These are phyloP conservation scores for Argentina silus DNA, from an alignment of 2,797 vertebrate genomes.

Conservation along the genomic window DNA sequence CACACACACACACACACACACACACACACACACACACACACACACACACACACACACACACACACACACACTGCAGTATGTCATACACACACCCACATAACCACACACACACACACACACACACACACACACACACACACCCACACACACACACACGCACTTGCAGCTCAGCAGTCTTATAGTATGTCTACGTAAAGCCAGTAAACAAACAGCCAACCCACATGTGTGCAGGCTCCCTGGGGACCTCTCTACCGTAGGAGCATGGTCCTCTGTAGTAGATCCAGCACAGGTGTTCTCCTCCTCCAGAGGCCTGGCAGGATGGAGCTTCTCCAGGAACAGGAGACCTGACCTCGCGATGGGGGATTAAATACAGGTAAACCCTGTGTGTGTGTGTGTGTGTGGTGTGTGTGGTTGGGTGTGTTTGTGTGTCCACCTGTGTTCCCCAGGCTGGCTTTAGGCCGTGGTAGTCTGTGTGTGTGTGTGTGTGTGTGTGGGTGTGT, in stretches of 20 bases:
- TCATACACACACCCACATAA: too few relatives aligned
- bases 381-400: background rate
- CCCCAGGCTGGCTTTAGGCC: too few relatives aligned
- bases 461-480: too few relatives aligned
- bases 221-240: constrained; percentile 42
- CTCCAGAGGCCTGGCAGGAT: constrained; percentile 34
- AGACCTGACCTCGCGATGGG: constrained; percentile 63
- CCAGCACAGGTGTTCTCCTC: constrained; percentile 66
- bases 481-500: too few relatives aligned
- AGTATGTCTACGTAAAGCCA: constrained; percentile 48
- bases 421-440: too few relatives aligned
- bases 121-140: too few relatives aligned
- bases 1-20: constrained; percentile 20
- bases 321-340: constrained; percentile 45
- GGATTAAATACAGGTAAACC: constrained; percentile 71
- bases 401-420: background rate
- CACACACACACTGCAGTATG: background rate
- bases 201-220: constrained; percentile 28
- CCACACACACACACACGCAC: too few relatives aligned
- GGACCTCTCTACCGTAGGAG: too few relatives aligned
- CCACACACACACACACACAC: too few relatives aligned
- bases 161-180: constrained; percentile 41
- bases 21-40: constrained; percentile 5
- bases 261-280: constrained; percentile 55
- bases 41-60: constrained; percentile 23